A percentile compares a stretch with the other conserved stretches of the same genome.
Evolutionary conservation across 2,113 vertebrate genomes (phyloP).

Genomic region (Fulica atra): DNA sequence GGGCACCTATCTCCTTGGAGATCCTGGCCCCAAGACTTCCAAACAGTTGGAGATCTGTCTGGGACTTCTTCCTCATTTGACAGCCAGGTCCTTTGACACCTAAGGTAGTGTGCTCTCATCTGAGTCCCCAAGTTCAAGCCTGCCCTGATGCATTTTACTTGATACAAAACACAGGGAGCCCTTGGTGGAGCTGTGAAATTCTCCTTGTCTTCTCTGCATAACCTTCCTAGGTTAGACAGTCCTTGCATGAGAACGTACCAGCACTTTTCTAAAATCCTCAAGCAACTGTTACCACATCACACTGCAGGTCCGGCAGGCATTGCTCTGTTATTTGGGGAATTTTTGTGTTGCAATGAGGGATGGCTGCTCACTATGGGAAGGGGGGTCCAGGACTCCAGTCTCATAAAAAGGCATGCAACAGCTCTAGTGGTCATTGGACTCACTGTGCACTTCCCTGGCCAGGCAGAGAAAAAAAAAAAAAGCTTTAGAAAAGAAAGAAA

Average conservation of each 20-base stretch:
- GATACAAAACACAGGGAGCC: not conserved
- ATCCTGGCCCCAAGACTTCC: not conserved
- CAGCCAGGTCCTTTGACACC: not conserved
- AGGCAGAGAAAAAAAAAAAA: not conserved
- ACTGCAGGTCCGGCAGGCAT: not conserved
- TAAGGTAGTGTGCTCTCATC: not conserved
- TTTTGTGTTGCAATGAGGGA: not conserved
- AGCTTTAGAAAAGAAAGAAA: not conserved
- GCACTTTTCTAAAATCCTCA: not conserved
- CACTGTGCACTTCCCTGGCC: not conserved
- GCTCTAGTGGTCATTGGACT: not conserved
- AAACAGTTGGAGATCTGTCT: not conserved
- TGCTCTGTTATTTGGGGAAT: not conserved
- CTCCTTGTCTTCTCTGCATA: too few relatives aligned
- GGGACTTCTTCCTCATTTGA: not conserved
- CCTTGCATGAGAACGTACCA: not conserved
- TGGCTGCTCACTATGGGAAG: not conserved
- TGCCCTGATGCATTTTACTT: not conserved
- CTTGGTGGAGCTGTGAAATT: not conserved
- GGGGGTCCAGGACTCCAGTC: not conserved
- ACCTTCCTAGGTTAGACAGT: not conserved
- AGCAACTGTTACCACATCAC: not conserved
- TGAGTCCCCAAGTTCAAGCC: not conserved
- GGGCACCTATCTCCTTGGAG: not conserved
- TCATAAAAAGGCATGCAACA: not conserved